Conservation (phyloP, 2,113 vertebrate species). For the Rattus rattus region DNA sequence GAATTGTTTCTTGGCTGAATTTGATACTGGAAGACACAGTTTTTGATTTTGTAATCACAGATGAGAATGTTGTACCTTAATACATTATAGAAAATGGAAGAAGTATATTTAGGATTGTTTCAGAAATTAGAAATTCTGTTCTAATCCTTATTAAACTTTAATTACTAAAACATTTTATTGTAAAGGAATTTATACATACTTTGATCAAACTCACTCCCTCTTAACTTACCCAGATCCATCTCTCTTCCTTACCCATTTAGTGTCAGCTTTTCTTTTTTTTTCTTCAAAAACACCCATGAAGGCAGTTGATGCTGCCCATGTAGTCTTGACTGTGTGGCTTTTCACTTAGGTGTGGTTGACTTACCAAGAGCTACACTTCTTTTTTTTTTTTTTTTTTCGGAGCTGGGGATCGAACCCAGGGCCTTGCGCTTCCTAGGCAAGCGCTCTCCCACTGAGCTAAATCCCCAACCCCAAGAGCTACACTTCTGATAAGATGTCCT, state of each 20-base stretch:
- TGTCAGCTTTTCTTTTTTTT: neutral
- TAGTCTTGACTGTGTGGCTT: neutral
- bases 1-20: neutral
- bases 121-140: neutral
- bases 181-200: neutral
- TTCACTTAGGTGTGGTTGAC: neutral
- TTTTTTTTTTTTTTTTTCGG: no score
- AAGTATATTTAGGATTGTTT: neutral
- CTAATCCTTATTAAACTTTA: neutral
- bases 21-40: neutral
- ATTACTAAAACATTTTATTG: neutral
- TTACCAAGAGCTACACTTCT: neutral
- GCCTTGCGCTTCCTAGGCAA: no score
- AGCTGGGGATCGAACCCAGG: no score
- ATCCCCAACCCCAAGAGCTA: neutral
- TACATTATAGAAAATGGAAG: neutral
- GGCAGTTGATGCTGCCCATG: neutral
- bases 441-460: no score
- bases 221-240: no score
- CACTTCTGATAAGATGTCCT: neutral
- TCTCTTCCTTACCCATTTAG: neutral
- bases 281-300: neutral
- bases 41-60: neutral
- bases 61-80: neutral
- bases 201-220: neutral